Percentiles rank a stretch among this genome's conserved stretches.
Evolutionary conservation across 2,797 vertebrate species (phyloP).

Genomic region (Pangasius krempfi): DNA sequence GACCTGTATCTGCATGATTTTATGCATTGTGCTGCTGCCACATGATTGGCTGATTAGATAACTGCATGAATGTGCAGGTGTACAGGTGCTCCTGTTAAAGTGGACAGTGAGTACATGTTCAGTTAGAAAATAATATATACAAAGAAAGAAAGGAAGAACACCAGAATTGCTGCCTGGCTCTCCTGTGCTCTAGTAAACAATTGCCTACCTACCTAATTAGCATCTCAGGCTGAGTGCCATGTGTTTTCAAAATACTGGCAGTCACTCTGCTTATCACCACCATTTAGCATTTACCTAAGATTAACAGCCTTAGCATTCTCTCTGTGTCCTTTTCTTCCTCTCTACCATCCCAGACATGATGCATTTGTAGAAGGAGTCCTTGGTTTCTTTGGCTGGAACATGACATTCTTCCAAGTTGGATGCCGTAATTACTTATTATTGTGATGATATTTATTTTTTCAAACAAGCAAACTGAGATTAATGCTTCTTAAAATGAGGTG

Average conservation of each 20-base stretch:
- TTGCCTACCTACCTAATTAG: constrained; percentile 8
- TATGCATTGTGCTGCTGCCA: neutral
- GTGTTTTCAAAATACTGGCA: constrained; percentile 30
- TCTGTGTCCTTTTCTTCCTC: neutral
- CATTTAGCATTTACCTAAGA: constrained; percentile 9
- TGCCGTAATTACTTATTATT: neutral
- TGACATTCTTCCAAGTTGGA: neutral
- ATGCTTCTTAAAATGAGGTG: neutral
- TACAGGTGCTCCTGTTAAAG: neutral
- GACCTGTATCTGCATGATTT: neutral
- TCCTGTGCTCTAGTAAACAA: constrained; percentile 38
- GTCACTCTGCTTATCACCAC: neutral
- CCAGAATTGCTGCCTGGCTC: neutral
- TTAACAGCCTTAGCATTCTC: neutral
- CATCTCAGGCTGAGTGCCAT: constrained; percentile 28
- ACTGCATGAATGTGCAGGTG: neutral
- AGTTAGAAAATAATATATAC: neutral
- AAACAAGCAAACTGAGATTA: neutral
- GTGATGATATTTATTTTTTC: too few relatives aligned
- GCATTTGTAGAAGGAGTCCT: neutral
- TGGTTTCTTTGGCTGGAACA: neutral
- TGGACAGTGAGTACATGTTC: neutral
- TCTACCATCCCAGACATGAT: neutral
- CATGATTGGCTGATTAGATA: neutral
- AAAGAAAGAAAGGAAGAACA: neutral